phyloP scores from a whole-genome alignment of 2,888 invertebrate genomes.

The Sesamia inferens region DNA sequence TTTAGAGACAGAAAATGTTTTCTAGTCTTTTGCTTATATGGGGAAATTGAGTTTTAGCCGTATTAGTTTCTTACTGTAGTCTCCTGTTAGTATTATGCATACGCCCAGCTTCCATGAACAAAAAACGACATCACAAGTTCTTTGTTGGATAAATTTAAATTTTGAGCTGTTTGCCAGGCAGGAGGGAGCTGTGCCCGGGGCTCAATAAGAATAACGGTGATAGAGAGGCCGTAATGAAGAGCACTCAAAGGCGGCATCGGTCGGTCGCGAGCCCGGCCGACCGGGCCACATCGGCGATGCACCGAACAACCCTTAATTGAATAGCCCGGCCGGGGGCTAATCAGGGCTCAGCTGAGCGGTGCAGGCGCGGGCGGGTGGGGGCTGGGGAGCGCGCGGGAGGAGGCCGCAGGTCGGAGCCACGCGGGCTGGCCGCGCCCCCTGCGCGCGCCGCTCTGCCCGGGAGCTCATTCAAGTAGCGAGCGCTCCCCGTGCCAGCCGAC shows the following conservation, averaged over 20 bases:
- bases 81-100: constrained; percentile 21
- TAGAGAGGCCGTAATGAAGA: constrained; percentile 84
- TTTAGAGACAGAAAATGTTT: background rate
- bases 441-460: constrained; percentile 90
- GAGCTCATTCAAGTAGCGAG: constrained; percentile 89
- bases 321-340: constrained; percentile 88
- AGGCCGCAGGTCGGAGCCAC: constrained; percentile 85
- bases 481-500: constrained; percentile 88
- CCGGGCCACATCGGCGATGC: constrained; percentile 80
- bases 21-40: background rate
- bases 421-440: constrained; percentile 91
- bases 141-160: constrained; percentile 69
- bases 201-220: constrained; percentile 80
- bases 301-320: constrained; percentile 88
- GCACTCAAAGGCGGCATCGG: constrained; percentile 79
- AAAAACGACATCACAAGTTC: constrained; percentile 33
- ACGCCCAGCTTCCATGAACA: constrained; percentile 3
- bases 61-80: background rate
- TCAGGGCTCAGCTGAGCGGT: constrained; percentile 89
- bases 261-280: constrained; percentile 69
- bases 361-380: constrained; percentile 70
- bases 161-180: constrained; percentile 50
- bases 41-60: constrained; percentile 3
- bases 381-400: constrained; percentile 66
- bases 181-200: constrained; percentile 63